Base-by-base conservation (phyloP, 2,113 vertebrate genomes). In the Calyptommatus sinebrachiatus region DNA sequence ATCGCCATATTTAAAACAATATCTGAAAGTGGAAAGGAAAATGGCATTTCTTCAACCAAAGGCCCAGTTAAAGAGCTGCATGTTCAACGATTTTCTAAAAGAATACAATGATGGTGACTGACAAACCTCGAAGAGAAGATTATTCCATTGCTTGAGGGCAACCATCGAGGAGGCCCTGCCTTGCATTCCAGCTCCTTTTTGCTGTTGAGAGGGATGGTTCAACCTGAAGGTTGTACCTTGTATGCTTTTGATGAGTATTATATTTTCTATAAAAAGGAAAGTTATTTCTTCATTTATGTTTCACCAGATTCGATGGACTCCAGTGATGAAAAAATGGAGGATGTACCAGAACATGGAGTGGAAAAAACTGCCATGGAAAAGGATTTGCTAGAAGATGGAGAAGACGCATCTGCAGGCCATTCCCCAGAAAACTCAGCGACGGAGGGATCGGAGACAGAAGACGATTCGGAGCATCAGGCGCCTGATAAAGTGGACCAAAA, bases 351-450 rank as follows among this genome's bases (percentile, higher is more conserved):
- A 53, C 89, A 89, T 45, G 90, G 88, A 0, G 83, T 63, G 1
- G 86, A 80, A 31, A 76, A 93, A 83, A 80, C 89, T 5, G 79
- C 89, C 70, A 80, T 87, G 2, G 91, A 62, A 21, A 92, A 94
- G 62, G 91, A 90, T 12, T 61, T 88, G 63, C 90, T 89, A 1
- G 94, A 94, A 9, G 88, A 91, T 1, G 72, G 75, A 57, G 79
- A 81, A 69, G 89, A 87, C 2, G 84, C 74, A 5, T 86, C 86
- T 29, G 84, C 86, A 1, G 76, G 90, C 65, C 76, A 88, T 68
- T 90, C 88, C 0, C 87, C 87, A 79, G 93, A 96, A 35, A 93
- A 94, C 65, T 93, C 89, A 28, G 88, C 77, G 0, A 90, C 90
- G 57, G 94, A 93, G 76, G 92, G 85, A 12, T 86, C 81, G 1